Evolutionary conservation across 2,888 invertebrate species (phyloP), one percentile per base, ranked within the genome.

Genomic region (Patella pellucida): DNA sequence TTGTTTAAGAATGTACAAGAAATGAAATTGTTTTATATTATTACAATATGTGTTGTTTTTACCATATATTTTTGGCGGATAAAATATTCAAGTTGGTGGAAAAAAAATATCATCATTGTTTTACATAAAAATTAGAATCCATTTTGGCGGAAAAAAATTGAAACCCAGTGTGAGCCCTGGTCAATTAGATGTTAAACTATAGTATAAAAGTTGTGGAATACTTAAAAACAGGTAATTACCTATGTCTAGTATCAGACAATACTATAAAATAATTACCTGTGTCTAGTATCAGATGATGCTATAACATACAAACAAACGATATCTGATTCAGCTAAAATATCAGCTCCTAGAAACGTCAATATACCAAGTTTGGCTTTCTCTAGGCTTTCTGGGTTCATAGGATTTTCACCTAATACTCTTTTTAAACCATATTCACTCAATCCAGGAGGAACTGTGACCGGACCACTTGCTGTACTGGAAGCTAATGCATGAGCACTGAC

Each of bases 251-350:
- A 88, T 97, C 97, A 0, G 97, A 95, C 0, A 96, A 95, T 2
- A 96, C 97, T 9, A 97, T 94, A 12, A 97, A 94, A 77, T 96
- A 92, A 75, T 72, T 72, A 90, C 90, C 88, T 88, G 79, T 91
- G 91, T 80, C 97, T 93, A 0, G 96, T 96, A 88, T 97, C 97
- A 0, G 97, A 95, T 0, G 96, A 95, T 2, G 96, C 97, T 9
- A 97, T 94, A 12, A 97, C 94, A 77, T 96, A 92, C 74, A 95
- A 95, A 79, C 95, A 91, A 31, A 96, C 92, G 51, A 95, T 93
- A 77, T 96, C 95, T 41, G 93, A 93, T 85, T 95, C 94, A 50
- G 93, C 93, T 85, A 96, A 95, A 67, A 96, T 93, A 71, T 96
- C 96, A 82, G 94, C 93, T 70, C 94, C 94, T 74, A 97, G 92